Conservation (phyloP, 2,888 invertebrate genomes). For the Melieria picta region DNA sequence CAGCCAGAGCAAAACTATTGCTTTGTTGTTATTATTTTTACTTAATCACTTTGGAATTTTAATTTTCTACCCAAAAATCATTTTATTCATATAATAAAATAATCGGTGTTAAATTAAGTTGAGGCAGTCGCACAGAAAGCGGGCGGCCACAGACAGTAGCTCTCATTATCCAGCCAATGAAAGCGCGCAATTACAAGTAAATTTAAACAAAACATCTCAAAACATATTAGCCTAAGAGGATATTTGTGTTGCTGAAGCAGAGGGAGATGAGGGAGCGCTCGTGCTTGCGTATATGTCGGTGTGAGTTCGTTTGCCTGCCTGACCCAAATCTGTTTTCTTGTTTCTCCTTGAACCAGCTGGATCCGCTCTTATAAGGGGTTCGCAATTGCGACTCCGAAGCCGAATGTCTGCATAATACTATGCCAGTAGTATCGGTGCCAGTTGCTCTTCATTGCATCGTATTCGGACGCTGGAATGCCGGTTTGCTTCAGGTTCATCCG, state of each 20-base stretch:
- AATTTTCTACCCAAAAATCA: not conserved
- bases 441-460: slow-evolving; percentile 82
- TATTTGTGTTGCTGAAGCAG: not conserved
- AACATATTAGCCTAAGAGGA: slow-evolving; percentile 9
- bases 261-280: too few species aligned
- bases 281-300: not conserved
- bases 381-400: slow-evolving; percentile 55
- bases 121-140: not conserved
- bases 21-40: not conserved
- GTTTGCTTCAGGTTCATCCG: slow-evolving; percentile 83
- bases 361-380: slow-evolving; percentile 31
- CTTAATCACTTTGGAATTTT: not conserved
- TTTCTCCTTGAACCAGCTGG: too few species aligned
- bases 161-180: not conserved
- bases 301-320: not conserved
- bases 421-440: slow-evolving; percentile 97
- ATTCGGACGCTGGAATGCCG: slow-evolving; percentile 84
- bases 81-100: slow-evolving; percentile 2
- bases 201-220: not conserved
- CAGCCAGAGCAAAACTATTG: too few species aligned
- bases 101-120: not conserved
- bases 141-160: not conserved
- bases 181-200: not conserved
- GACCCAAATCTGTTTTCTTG: too few species aligned
- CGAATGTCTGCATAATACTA: slow-evolving; percentile 78